A percentile compares a stretch with the other conserved stretches of the same genome.
phyloP scores from a whole-genome alignment of 2,797 vertebrate genomes.

The Poeciliopsis turneri region DNA sequence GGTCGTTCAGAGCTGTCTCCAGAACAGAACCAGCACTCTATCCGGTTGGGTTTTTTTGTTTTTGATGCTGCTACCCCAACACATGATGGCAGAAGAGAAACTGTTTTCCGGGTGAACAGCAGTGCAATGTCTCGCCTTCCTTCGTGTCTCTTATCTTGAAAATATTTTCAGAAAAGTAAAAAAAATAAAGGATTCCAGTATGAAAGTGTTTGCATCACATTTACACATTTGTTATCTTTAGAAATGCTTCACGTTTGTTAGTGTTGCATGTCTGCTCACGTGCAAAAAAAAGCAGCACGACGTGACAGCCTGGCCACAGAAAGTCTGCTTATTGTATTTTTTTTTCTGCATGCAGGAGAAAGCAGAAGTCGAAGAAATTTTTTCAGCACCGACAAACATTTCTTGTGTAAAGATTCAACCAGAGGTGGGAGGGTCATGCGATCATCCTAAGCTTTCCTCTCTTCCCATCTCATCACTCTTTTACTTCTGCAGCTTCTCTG shows the following conservation, averaged over 20 bases:
- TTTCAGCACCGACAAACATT: constrained; percentile 20
- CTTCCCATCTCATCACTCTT: background rate
- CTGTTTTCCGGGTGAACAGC: background rate
- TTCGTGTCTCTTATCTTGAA: background rate
- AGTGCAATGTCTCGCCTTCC: background rate
- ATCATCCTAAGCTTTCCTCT: constrained; percentile 10
- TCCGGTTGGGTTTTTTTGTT: background rate
- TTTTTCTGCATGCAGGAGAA: constrained; percentile 48
- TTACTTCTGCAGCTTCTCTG: background rate
- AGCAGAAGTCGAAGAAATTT: constrained; percentile 54
- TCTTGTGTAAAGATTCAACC: constrained; percentile 7
- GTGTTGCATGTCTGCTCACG: background rate
- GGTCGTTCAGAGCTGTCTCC: background rate
- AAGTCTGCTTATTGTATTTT: constrained; percentile 13
- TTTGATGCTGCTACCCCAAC: background rate
- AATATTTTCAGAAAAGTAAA: background rate
- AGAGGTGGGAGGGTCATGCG: background rate
- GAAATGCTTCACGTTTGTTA: background rate
- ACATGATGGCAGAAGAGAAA: background rate
- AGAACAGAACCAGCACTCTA: background rate
- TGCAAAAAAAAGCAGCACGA: background rate
- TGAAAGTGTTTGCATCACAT: background rate
- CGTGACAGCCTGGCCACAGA: constrained; percentile 20
- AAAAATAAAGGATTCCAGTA: background rate
- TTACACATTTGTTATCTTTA: background rate